Evolutionary conservation across 2,888 invertebrate genomes (phyloP), one percentile per base, ranked within the genome.

Genomic region (Rutpela maculata): DNA sequence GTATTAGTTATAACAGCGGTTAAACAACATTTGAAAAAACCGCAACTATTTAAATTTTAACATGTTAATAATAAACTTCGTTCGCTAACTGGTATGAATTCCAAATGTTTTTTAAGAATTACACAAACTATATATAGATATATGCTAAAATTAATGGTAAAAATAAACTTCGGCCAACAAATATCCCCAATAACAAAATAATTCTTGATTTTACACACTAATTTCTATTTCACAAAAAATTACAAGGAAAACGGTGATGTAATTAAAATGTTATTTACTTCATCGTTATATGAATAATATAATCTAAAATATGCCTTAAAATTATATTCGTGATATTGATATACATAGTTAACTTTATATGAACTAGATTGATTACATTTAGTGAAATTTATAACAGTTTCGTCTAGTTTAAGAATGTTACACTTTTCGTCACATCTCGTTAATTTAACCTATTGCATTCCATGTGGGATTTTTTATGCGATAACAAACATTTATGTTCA

Each of bases 341-440:
- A 50, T n/a, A 17, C 15, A 50, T n/a, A 50, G 50, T 50, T n/a
- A 50, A n/a, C n/a, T 50, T 7, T 35, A 50, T n/a, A 50, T 50
- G 50, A 50, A n/a, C 50, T 50, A 50, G 50, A 50, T 50, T 50
- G 50, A 50, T 50, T n/a, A n/a, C 50, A 50, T 50, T 50, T 50
- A 1, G 6, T 50, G n/a, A 15, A 50, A 43, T n/a, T 50, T 50
- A n/a, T 50, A 50, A 50, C 50, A 50, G 50, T 50, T 50, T 50
- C 5, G n/a, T 50, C 50, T 50, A 50, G 12, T 50, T 12, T 43
- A 43, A 43, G n/a, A n/a, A 50, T 50, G 50, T 50, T 50, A 50
- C 50, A 17, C n/a, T 50, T 50, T 50, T 50, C 50, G 50, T 50
- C 50, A 50, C 50, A 50, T 50, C 50, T 50, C 50, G 50, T 50